Conservation (phyloP, 2,113 vertebrate genomes). For the Athene noctua region DNA sequence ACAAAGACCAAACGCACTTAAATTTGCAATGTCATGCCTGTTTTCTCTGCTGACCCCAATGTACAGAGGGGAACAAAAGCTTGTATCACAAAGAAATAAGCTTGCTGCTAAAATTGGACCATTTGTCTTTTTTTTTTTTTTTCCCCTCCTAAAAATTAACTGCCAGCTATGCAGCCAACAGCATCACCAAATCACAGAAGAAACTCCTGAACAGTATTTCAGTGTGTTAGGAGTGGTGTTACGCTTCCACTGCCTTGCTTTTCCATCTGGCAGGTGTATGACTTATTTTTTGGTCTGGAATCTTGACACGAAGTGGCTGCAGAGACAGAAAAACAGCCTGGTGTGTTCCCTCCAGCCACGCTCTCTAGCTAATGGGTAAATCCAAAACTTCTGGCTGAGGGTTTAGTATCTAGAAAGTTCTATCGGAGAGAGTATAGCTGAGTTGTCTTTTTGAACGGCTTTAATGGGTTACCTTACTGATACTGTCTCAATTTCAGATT, state of each 20-base stretch:
- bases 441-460: not conserved
- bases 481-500: not conserved
- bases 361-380: not conserved
- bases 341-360: fast-evolving
- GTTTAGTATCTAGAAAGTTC: not conserved
- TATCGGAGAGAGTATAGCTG: fast-evolving
- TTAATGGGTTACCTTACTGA: fast-evolving
- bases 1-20: not conserved
- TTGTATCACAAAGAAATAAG: not conserved
- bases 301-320: too few relatives aligned
- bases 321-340: too few relatives aligned
- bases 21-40: fast-evolving
- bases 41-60: not conserved
- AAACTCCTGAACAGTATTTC: fast-evolving
- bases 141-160: not conserved
- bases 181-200: too few relatives aligned
- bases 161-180: not conserved
- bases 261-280: not conserved
- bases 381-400: not conserved
- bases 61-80: not conserved
- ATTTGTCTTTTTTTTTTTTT: not conserved
- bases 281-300: not conserved
- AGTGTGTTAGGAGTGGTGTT: fast-evolving
- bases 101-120: too few relatives aligned
- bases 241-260: fast-evolving